Base-by-base conservation (phyloP, 2,113 vertebrate genomes). In the Taurulus bubalis region DNA sequence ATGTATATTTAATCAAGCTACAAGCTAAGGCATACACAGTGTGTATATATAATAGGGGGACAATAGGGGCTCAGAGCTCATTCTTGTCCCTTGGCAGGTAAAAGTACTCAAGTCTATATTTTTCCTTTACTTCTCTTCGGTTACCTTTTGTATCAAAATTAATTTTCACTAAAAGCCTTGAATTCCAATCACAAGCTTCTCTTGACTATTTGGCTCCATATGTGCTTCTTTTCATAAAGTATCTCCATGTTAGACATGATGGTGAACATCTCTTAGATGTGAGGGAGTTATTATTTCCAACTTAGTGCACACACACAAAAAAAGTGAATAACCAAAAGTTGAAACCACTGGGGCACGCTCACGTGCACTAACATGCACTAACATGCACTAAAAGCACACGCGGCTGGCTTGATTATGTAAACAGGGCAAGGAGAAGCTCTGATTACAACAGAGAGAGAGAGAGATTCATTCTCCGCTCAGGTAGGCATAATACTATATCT, bases 221-320 rank as follows among this genome's bases (percentile, higher is more conserved):
- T 67, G 47, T 30, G 28, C 11, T 0, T 47, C 56, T 69, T 55
- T 75, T 66, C 18, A 69, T 51, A 26, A n/a, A 47, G 58, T 40
- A 22, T 70, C 24, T 60, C 42, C 71, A 1, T 72, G 45, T 67
- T 45, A 16, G 2, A n/a, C 47, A 62, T 1, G 16, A 38, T 38
- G 7, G 18, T 30, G 16, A 45, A 24, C 32, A 62, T 28, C 1
- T n/a, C 40, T 18, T 32, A 20, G 16, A 62, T 15, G 12, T 10
- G 14, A 53, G 70, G n/a, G 16, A n/a, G 51, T 64, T 71, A 55
- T 86, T 66, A 32, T 36, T 42, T 82, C 32, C 20, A 24, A 47
- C 45, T 20, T 53, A 9, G 49, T n/a, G 49, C 20, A 53, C n/a
- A 24, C 53, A 55, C n/a, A 24, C 10, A 18, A 16, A 18, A 47